Conservation (phyloP, 2,113 vertebrate species). For the Atractosteus spatula region DNA sequence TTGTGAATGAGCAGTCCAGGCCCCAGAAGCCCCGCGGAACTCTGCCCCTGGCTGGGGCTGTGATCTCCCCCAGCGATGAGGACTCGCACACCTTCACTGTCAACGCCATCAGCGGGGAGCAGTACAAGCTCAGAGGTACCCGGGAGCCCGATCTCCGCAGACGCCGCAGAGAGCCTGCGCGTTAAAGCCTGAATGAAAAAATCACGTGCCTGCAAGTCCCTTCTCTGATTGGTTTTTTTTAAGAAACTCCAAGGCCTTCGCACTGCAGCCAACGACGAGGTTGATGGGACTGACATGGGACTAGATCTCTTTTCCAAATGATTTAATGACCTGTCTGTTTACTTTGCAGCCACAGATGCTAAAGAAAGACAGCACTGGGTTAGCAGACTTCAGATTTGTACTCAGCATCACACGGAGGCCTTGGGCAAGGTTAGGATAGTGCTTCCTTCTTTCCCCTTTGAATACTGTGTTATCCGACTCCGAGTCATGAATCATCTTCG, state of each 20-base stretch:
- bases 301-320: no score
- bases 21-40: conserved; percentile 91
- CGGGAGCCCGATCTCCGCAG: not conserved
- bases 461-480: not conserved
- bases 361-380: conserved; percentile 98
- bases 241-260: no score
- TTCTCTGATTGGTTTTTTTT: no score
- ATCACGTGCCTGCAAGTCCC: no score
- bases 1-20: conserved; percentile 91
- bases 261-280: no score
- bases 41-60: conserved; percentile 88
- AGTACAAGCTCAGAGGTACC: conserved; percentile 95
- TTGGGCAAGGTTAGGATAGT: conserved; percentile 84
- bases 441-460: not conserved
- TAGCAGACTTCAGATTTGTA: conserved; percentile 94
- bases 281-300: no score
- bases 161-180: not conserved
- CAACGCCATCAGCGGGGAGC: conserved; percentile 94
- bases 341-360: conserved; percentile 79
- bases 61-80: conserved; percentile 97
- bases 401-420: conserved; percentile 96
- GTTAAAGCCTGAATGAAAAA: no score
- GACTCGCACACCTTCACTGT: conserved; percentile 97
- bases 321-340: conserved; percentile 1
- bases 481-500: no score